Conservation (phyloP, 2,797 vertebrate genomes). For the Loriculus beryllinus region DNA sequence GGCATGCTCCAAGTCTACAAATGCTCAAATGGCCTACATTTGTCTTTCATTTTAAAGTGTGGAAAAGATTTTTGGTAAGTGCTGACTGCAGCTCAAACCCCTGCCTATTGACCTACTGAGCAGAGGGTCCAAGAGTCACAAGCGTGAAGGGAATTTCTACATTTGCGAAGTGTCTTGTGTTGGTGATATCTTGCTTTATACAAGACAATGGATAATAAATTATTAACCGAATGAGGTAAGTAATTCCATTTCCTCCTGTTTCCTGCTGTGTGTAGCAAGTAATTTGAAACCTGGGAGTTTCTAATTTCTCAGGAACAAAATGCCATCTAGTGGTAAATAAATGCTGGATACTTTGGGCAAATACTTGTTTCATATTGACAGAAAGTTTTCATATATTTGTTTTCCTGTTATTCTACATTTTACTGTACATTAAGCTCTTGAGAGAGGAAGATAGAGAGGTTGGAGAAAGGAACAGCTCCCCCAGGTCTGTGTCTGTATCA, state of each 20-base stretch:
- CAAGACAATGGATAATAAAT: constrained; percentile 37
- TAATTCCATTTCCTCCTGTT: constrained; percentile 8
- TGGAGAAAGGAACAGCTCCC: not conserved
- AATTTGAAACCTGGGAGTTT: not conserved
- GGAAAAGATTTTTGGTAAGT: not conserved
- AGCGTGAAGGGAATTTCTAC: not conserved
- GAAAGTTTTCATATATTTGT: not conserved
- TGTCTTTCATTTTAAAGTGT: not conserved
- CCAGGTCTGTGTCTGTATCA: rapidly evolving
- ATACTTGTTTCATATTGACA: not conserved
- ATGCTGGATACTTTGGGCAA: not conserved
- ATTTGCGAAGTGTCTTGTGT: not conserved
- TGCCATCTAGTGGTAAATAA: constrained; percentile 70
- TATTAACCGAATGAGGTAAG: not conserved
- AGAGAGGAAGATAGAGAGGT: not conserved
- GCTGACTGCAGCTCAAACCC: not conserved
- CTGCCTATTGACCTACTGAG: not conserved
- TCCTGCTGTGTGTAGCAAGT: not conserved
- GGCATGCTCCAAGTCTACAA: not conserved
- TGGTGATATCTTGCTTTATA: not conserved
- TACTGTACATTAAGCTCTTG: not conserved
- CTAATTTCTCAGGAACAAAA: constrained; percentile 47
- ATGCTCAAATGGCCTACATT: not conserved
- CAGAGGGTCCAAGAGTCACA: not conserved
- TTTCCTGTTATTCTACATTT: not conserved